Evolutionary conservation across 2,888 invertebrate species (phyloP).

Genomic region (Lithophane socia): DNA sequence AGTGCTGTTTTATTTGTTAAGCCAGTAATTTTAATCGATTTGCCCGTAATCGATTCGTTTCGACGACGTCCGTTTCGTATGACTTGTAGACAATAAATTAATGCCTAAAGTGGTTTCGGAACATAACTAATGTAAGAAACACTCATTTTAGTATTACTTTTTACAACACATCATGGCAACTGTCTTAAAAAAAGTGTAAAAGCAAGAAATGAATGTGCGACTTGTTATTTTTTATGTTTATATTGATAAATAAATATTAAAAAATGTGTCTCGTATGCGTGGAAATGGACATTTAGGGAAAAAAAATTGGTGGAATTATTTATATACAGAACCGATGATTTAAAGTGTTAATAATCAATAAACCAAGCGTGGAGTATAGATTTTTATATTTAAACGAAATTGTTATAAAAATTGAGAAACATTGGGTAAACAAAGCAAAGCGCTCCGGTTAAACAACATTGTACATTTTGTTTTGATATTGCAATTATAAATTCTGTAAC

Average conservation of each 20-base stretch:
- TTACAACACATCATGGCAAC: conserved; percentile 72
- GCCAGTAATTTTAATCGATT: conserved; percentile 51
- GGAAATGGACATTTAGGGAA: conserved; percentile 74
- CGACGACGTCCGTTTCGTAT: conserved; percentile 46
- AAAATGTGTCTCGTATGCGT: conserved; percentile 76
- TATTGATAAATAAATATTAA: conserved; percentile 79
- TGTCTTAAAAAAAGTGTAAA: conserved; percentile 78
- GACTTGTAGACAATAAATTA: conserved; percentile 69
- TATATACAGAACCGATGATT: conserved; percentile 69
- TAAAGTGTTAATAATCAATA: conserved; percentile 75
- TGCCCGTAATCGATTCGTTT: conserved; percentile 52
- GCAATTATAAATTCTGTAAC: conserved; percentile 74
- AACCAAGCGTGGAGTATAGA: conserved; percentile 65
- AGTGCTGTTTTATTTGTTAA: conserved; percentile 59
- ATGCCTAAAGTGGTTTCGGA: conserved; percentile 65
- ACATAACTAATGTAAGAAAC: conserved; percentile 45
- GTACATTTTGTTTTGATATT: conserved; percentile 73
- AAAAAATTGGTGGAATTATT: conserved; percentile 76
- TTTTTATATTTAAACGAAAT: conserved; percentile 68
- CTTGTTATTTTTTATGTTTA: conserved; percentile 89
- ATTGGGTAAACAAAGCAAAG: conserved; percentile 60
- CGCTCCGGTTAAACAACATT: conserved; percentile 55
- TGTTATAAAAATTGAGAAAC: conserved; percentile 68
- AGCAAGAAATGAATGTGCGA: conserved; percentile 78
- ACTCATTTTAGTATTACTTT: conserved; percentile 51